Conservation (phyloP, 2,113 vertebrate species). For the Sigmodon hispidus region DNA sequence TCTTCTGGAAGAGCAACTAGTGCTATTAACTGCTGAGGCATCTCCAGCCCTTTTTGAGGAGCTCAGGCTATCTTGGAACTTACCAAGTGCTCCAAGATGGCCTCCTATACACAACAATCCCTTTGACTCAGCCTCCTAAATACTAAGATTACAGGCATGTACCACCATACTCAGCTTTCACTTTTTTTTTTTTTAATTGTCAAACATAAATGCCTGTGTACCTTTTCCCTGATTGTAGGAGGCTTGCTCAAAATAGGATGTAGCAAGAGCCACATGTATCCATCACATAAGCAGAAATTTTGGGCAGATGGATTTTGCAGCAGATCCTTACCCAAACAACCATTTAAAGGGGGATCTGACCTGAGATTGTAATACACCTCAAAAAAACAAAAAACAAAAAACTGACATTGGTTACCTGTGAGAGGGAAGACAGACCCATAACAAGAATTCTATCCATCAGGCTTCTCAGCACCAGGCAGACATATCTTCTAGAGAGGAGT, state of each 20-base stretch:
- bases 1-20: background rate
- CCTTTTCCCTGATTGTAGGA: background rate
- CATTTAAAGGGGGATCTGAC: background rate
- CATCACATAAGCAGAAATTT: background rate
- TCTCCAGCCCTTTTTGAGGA: background rate
- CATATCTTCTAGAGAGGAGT: background rate
- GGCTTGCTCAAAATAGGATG: background rate
- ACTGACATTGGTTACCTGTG: background rate
- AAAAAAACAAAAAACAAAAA: no score
- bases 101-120: no score
- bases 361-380: background rate
- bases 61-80: background rate
- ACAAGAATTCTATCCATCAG: background rate
- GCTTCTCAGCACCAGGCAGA: background rate
- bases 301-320: background rate
- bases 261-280: background rate
- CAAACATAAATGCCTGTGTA: background rate
- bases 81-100: background rate
- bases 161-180: background rate
- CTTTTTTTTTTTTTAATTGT: background rate
- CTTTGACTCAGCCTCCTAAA: background rate
- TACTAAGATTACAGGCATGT: background rate
- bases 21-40: background rate
- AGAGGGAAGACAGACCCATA: background rate
- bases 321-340: background rate